Conservation (phyloP, 2,113 vertebrate species). For the Nothocercus julius region DNA sequence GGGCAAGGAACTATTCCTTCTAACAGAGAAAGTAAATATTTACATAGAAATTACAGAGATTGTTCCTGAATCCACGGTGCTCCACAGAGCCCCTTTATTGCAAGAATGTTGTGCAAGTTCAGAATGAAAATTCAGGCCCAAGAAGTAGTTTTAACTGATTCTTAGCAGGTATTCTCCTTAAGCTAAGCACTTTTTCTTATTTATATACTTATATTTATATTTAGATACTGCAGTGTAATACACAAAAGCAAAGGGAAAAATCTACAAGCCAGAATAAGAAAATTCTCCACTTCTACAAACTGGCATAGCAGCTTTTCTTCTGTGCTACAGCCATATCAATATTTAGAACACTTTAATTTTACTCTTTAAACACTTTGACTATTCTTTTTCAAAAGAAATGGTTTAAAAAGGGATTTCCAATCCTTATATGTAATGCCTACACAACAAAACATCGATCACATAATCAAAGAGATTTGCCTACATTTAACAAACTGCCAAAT, state of each 20-base stretch:
- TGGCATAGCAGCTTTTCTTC: background rate
- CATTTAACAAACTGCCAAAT: background rate
- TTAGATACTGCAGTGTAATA: background rate
- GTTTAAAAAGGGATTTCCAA: background rate
- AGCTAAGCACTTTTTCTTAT: background rate
- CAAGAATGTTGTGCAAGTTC: background rate
- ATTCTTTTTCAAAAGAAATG: background rate
- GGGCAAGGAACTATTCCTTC: background rate
- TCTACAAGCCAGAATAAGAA: background rate
- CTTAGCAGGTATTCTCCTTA: background rate
- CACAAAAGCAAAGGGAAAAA: background rate
- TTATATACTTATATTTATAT: background rate
- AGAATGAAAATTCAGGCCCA: background rate
- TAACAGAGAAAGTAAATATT: background rate
- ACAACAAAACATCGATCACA: background rate
- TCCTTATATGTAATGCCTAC: background rate
- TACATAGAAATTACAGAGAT: background rate
- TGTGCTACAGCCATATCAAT: background rate
- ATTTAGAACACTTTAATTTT: background rate
- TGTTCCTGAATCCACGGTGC: background rate
- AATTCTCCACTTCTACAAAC: background rate
- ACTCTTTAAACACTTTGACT: background rate
- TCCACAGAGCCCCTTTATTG: no score
- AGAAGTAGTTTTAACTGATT: background rate
- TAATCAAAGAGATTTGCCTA: background rate